Percentiles rank a stretch among this genome's conserved stretches.
Evolutionary conservation across 2,113 vertebrate species (phyloP).

Genomic region (Microtus pennsylvanicus): DNA sequence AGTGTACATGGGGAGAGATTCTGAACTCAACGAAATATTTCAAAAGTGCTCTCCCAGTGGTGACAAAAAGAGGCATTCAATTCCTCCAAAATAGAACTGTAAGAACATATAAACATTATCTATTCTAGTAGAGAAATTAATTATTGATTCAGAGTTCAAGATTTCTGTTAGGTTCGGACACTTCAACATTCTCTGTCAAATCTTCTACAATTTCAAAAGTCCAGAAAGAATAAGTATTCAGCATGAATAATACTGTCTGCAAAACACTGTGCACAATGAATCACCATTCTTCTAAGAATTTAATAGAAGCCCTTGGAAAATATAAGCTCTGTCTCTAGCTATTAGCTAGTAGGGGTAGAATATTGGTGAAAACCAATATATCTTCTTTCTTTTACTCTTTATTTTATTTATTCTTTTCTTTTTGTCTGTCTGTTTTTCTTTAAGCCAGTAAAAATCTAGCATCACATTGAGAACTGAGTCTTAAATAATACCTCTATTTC

Average conservation of each 20-base stretch:
- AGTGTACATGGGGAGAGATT: not conserved
- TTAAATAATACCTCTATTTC: not conserved
- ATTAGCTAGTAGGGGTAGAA: not conserved
- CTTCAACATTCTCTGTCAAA: not conserved
- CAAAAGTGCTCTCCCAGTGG: not conserved
- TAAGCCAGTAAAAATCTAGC: not conserved
- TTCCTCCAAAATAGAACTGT: not conserved
- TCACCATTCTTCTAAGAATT: not conserved
- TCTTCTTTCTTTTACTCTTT: not conserved
- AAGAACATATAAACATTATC: not conserved
- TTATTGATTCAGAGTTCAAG: conserved; percentile 1
- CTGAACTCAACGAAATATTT: not conserved
- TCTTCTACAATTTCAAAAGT: not conserved
- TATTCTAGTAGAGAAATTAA: not conserved
- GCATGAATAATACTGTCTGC: not conserved
- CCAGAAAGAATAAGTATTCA: not conserved
- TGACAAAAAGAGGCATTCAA: not conserved
- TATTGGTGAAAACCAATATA: not conserved
- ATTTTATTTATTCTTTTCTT: not conserved
- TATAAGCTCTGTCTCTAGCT: not conserved
- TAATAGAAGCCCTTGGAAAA: not conserved
- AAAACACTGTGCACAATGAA: not conserved
- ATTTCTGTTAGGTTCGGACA: not conserved
- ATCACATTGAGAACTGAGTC: not conserved
- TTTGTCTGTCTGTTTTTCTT: not conserved